A percentile compares a stretch with the other conserved stretches of the same genome.
These are phyloP conservation scores for Sinocyclocheilus anophthalmus DNA, from an alignment of 2,113 vertebrate genomes.

Conservation along the genomic window DNA sequence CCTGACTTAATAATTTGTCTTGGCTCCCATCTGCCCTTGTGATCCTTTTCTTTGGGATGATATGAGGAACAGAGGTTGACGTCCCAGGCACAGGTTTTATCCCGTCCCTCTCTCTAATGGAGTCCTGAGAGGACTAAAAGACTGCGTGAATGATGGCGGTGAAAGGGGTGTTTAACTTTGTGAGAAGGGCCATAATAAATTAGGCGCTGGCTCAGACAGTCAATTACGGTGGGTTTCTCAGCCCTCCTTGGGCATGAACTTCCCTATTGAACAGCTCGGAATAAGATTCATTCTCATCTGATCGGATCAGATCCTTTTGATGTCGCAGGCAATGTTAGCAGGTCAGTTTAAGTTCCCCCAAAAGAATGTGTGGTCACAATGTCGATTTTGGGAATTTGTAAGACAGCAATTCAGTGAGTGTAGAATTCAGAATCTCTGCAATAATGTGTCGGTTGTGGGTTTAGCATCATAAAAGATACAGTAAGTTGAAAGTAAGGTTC, in stretches of 20 bases:
- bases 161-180: slow-evolving; percentile 25
- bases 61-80: slow-evolving; percentile 1
- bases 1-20: not conserved
- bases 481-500: not conserved
- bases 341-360: not conserved
- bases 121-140: slow-evolving; percentile 22
- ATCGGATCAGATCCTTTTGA: not conserved
- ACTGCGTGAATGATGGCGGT: slow-evolving; percentile 3
- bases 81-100: slow-evolving; percentile 18
- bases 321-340: not conserved
- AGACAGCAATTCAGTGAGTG: not conserved
- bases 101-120: not conserved
- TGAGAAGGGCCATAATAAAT: slow-evolving; percentile 9
- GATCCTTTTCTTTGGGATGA: not conserved
- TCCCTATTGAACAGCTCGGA: not conserved
- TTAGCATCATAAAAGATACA: not conserved
- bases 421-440: not conserved
- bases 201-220: not conserved
- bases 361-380: not conserved
- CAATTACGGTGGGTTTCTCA: slow-evolving; percentile 8
- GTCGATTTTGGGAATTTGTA: not conserved
- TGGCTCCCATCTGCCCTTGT: not conserved
- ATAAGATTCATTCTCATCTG: not conserved
- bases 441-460: not conserved
- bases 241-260: not conserved